phyloP scores from a whole-genome alignment of 2,113 vertebrate genomes.

The Pituophis catenifer region DNA sequence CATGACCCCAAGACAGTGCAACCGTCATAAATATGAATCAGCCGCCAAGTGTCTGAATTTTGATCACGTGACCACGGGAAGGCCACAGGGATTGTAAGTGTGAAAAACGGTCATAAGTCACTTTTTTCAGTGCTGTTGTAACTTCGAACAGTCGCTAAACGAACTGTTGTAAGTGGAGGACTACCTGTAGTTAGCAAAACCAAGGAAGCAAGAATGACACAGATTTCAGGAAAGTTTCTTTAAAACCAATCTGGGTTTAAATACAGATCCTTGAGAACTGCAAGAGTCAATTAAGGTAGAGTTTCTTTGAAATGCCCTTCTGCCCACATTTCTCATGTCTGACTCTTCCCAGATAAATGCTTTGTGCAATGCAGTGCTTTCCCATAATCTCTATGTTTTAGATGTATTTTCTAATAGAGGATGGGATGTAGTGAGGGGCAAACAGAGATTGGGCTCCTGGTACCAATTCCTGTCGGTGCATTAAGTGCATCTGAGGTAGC shows the following conservation, averaged over 20 bases:
- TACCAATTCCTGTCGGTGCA: background rate
- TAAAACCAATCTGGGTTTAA: background rate
- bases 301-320: background rate
- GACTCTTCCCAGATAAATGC: background rate
- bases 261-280: background rate
- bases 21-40: background rate
- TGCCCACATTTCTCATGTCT: background rate
- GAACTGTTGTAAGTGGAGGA: background rate
- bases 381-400: background rate
- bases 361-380: background rate
- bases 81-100: background rate
- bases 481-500: too few species aligned
- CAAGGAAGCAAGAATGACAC: background rate
- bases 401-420: background rate
- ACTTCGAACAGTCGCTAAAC: background rate
- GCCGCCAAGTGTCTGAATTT: background rate
- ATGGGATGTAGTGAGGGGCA: background rate
- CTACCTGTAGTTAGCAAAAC: background rate
- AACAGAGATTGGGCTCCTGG: background rate
- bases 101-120: background rate
- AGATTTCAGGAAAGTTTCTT: background rate
- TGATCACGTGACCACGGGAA: background rate
- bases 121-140: background rate
- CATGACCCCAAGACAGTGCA: background rate
- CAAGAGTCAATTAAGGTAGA: background rate